A percentile compares a stretch with the other conserved stretches of the same genome.
These are phyloP conservation scores for Ectemnius continuus DNA, from an alignment of 2,888 invertebrate genomes.

Conservation along the genomic window DNA sequence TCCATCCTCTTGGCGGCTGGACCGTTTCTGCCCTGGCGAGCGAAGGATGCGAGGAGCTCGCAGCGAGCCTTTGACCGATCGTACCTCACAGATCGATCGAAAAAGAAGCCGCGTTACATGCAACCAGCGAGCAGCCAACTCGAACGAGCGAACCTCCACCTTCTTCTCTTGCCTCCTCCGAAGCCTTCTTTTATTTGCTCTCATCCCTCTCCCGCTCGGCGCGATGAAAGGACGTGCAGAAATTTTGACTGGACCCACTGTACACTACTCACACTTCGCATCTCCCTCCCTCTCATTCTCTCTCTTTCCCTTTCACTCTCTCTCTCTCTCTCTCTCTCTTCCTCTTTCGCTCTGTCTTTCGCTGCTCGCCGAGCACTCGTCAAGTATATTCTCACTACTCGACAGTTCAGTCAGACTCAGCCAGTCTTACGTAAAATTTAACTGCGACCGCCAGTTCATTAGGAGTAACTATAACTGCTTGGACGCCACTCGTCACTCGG, in stretches of 20 bases:
- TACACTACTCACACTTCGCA: not conserved
- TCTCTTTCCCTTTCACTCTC: not conserved
- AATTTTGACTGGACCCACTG: conserved; percentile 24
- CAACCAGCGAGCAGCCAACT: not conserved
- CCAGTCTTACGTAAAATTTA: too few relatives aligned
- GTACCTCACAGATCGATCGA: conserved; percentile 54
- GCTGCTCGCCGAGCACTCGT: too few relatives aligned
- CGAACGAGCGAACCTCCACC: conserved; percentile 11
- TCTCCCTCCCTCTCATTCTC: conserved; percentile 1
- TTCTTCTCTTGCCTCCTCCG: not conserved
- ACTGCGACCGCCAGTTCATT: too few relatives aligned
- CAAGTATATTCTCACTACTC: too few relatives aligned
- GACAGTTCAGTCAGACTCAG: too few relatives aligned
- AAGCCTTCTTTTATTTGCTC: conserved; percentile 46
- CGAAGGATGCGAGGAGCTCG: too few relatives aligned
- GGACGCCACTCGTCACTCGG: conserved; percentile 10
- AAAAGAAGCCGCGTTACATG: conserved; percentile 32
- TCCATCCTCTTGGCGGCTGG: not conserved
- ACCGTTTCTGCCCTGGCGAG: not conserved
- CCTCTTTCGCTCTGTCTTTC: too few relatives aligned
- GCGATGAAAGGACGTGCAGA: conserved; percentile 38
- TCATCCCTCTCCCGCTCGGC: conserved; percentile 23
- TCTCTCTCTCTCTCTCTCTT: conserved; percentile 1
- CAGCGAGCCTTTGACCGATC: conserved; percentile 52
- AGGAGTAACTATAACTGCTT: not conserved